Conservation (phyloP, 2,888 invertebrate genomes). For the Pedicia rivosa region DNA sequence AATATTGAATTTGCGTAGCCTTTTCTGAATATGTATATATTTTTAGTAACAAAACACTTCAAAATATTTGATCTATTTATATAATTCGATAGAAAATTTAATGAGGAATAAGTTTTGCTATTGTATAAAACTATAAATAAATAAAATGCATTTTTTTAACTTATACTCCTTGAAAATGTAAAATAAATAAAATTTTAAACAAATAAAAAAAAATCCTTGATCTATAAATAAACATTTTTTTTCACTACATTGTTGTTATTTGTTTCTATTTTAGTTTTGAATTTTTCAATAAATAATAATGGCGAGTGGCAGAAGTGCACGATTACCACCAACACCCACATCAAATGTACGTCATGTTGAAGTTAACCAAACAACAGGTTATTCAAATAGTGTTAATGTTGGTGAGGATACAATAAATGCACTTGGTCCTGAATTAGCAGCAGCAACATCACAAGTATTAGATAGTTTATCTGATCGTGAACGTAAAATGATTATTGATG, state of each 20-base stretch:
- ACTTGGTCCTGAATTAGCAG: conserved; percentile 25
- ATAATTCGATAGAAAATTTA: no score
- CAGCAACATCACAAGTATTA: conserved; percentile 26
- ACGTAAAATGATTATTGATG: conserved; percentile 36
- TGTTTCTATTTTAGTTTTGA: background rate
- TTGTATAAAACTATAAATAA: no score
- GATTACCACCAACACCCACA: conserved; percentile 25
- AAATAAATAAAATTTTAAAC: no score
- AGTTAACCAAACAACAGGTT: conserved; percentile 6
- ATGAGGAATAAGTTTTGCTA: no score
- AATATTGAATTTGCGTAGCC: no score
- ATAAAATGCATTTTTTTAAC: no score
- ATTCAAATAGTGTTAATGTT: conserved; percentile 3
- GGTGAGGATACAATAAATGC: conserved; percentile 16
- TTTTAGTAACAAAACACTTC: no score
- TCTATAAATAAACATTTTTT: no score
- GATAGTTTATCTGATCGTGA: conserved; percentile 30
- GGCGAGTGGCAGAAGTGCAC: conserved; percentile 30
- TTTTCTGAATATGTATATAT: no score
- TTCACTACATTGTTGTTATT: background rate
- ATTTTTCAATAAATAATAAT: conserved; percentile 13
- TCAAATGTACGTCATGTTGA: conserved; percentile 15
- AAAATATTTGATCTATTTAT: no score
- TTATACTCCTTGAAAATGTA: no score
- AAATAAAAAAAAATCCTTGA: no score